Conservation (phyloP, 2,113 vertebrate genomes). For the Fulica atra region DNA sequence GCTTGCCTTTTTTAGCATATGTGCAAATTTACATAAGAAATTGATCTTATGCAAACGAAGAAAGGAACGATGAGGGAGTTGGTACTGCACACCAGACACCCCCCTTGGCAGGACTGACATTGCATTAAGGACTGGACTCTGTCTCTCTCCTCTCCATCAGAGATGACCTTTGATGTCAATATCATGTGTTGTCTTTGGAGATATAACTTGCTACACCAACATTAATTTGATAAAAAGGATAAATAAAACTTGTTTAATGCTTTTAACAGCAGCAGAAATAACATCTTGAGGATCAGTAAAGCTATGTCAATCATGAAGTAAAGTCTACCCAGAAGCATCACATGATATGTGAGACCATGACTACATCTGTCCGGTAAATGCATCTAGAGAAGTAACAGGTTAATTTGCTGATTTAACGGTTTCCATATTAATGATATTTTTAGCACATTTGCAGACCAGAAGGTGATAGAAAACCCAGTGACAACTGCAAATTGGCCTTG, state of each 20-base stretch:
- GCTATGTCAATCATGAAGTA: neutral
- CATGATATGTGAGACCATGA: neutral
- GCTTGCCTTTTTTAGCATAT: too few species aligned
- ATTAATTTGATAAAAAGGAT: neutral
- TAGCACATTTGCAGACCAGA: neutral
- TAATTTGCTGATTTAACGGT: neutral
- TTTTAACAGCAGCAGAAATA: neutral
- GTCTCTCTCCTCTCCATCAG: neutral
- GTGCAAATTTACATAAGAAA: too few species aligned
- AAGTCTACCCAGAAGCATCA: neutral
- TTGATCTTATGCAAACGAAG: too few species aligned
- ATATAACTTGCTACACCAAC: neutral
- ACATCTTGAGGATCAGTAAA: neutral
- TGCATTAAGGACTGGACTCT: too few species aligned
- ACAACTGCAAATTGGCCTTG: neutral
- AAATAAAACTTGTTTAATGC: neutral
- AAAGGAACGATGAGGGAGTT: too few species aligned
- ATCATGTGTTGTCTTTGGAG: neutral
- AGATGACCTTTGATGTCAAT: neutral
- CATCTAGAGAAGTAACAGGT: neutral
- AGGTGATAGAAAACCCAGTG: neutral
- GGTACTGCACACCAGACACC: too few species aligned
- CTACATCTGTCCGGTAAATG: neutral
- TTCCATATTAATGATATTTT: neutral
- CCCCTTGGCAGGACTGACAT: too few species aligned